Percentiles rank a stretch among this genome's conserved stretches.
These are phyloP conservation scores for Xestia c-nigrum DNA, from an alignment of 2,888 invertebrate genomes.

Conservation along the genomic window DNA sequence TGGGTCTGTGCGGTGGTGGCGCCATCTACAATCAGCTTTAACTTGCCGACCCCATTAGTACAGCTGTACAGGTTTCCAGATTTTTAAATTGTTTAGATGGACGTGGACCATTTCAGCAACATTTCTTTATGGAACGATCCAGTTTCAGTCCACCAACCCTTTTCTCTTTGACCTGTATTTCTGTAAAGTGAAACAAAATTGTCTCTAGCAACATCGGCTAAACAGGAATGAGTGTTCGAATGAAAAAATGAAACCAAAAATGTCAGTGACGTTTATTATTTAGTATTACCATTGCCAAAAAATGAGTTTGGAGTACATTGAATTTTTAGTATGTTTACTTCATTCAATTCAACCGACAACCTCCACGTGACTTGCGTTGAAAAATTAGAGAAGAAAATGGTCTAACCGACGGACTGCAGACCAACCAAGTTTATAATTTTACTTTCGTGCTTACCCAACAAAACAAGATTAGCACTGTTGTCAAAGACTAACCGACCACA, in stretches of 20 bases:
- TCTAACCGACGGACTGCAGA: neutral
- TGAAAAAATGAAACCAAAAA: neutral
- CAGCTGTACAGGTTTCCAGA: no score
- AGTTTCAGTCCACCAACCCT: no score
- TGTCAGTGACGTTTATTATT: neutral
- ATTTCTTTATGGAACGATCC: no score
- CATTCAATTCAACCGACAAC: no score
- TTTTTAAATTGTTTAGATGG: no score
- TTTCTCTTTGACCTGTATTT: no score
- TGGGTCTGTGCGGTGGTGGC: no score
- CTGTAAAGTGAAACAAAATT: no score
- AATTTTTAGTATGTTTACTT: no score
- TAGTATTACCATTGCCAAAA: constrained; percentile 16
- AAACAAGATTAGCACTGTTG: neutral
- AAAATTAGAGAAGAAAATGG: neutral
- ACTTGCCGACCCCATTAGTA: no score
- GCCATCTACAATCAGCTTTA: no score
- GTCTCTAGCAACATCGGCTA: neutral
- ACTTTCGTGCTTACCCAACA: neutral
- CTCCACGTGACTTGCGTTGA: neutral
- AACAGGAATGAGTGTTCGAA: constrained; percentile 8
- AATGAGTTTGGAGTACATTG: neutral
- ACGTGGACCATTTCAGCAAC: no score
- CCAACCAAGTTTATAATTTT: neutral
- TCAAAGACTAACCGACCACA: neutral